Evolutionary conservation across 1,140 invertebrate species (phyloP).

Genomic region (Pseudomyrmex gracilis): DNA sequence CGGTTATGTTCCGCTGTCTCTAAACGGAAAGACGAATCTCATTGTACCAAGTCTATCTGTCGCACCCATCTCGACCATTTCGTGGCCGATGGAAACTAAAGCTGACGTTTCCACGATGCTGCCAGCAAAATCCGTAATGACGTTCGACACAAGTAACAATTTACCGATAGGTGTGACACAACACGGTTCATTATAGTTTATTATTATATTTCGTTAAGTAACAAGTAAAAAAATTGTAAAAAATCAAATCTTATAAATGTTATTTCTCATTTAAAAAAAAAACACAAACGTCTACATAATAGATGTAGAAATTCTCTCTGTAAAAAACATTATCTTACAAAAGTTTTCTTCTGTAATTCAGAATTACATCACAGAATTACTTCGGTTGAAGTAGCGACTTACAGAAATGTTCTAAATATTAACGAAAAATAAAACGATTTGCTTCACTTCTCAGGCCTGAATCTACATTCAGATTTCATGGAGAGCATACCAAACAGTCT

Average conservation of each 20-base stretch:
- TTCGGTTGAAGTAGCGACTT: no score
- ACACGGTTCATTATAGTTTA: neutral
- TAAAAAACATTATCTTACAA: no score
- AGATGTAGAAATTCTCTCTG: no score
- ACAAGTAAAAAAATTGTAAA: neutral
- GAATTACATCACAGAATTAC: no score
- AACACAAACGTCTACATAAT: no score
- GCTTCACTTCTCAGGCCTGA: neutral
- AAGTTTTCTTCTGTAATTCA: no score
- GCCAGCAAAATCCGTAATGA: slow-evolving; percentile 42
- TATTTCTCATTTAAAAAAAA: no score
- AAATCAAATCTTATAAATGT: no score
- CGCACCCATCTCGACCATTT: slow-evolving; percentile 66
- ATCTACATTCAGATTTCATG: slow-evolving; percentile 13
- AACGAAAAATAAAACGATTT: no score
- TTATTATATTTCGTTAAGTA: neutral
- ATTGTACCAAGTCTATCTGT: slow-evolving; percentile 58
- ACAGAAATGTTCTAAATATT: no score
- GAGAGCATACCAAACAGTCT: slow-evolving; percentile 22
- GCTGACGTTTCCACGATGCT: slow-evolving; percentile 53
- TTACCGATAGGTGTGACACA: slow-evolving; percentile 45
- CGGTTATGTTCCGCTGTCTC: slow-evolving; percentile 65
- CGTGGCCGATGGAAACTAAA: slow-evolving; percentile 57
- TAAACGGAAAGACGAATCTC: slow-evolving; percentile 50
- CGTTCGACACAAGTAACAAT: slow-evolving; percentile 7